These are phyloP conservation scores for Pterostichus niger DNA, from an alignment of 2,888 invertebrate species.

Conservation along the genomic window DNA sequence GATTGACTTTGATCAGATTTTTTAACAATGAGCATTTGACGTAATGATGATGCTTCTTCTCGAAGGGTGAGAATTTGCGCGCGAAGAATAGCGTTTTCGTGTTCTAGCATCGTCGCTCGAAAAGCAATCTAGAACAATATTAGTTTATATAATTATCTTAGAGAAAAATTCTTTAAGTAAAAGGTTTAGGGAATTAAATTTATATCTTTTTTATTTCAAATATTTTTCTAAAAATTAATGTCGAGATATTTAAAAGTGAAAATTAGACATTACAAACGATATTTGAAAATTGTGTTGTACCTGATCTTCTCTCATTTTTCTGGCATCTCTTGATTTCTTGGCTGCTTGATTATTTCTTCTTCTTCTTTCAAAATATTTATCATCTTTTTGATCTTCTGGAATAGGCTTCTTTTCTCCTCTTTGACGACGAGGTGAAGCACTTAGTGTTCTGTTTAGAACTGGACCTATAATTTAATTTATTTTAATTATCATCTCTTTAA, in stretches of 20 bases:
- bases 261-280: not conserved
- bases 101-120: conserved; percentile 90
- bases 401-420: conserved; percentile 92
- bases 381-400: conserved; percentile 92
- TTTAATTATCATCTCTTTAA: too few relatives aligned
- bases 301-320: conserved; percentile 93
- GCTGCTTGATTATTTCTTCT: conserved; percentile 94
- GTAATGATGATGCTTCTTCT: conserved; percentile 87
- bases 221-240: too few relatives aligned
- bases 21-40: conserved; percentile 82
- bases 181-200: too few relatives aligned
- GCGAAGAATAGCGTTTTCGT: conserved; percentile 91
- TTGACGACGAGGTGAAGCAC: conserved; percentile 78
- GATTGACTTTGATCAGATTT: conserved; percentile 70
- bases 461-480: conserved; percentile 44
- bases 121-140: conserved; percentile 78
- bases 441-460: conserved; percentile 53
- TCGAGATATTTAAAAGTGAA: too few relatives aligned
- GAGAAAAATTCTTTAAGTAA: too few relatives aligned
- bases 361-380: conserved; percentile 92
- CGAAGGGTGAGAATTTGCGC: conserved; percentile 89
- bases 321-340: conserved; percentile 93
- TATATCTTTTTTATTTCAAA: not conserved
- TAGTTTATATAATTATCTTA: conserved; percentile 78
- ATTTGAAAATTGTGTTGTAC: conserved; percentile 75